Base-by-base conservation (phyloP, 1,140 invertebrate genomes). In the Lepidotrigona ventralis region DNA sequence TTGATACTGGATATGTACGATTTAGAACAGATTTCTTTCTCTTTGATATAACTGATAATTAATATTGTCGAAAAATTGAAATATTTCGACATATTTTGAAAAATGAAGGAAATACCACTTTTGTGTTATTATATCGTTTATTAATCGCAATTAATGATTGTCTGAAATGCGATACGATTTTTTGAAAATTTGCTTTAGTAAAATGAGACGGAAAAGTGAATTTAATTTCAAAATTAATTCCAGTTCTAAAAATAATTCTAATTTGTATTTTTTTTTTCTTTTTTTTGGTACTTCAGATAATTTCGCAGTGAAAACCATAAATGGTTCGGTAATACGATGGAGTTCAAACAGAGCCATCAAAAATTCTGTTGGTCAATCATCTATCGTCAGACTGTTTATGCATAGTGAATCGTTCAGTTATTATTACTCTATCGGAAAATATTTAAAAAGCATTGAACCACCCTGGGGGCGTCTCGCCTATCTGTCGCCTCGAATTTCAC, bases 401-500 rank as follows among this genome's bases (percentile, higher is more conserved):
- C 17, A 17, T 19, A 8, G 1, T 1, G 15, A 51, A 5, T 53
- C 17, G 21, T 19, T 5, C 39, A 8, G 26, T 63, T 72, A 26
- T 74, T 64, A 53, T 54, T 63, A 15, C 33, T 82, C 60, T 58
- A 68, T 82, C 74, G 70, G 75, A 71, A 63, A 78, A 70, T 78
- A 63, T 19, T 69, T 77, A 17, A 39, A 70, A 83, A 78, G 21
- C 21, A 72, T 83, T 78, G 39, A 56, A 78, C 54, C 73, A 83
- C 17, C 17, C 39, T 39, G 83, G 83, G 87, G 86, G 87, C 86
- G 86, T 88, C 71, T 17, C 64, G 53, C 39, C 11, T 87, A 87
- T 88, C 87, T 78, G 39, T 8, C 51, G 74, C 51, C 19, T 89
- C 79, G 46, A 82, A 81, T 89, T 84, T 88, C 88, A 84, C 8